Evolutionary conservation across 2,888 invertebrate species (phyloP).

Genomic region (Drepana falcataria): DNA sequence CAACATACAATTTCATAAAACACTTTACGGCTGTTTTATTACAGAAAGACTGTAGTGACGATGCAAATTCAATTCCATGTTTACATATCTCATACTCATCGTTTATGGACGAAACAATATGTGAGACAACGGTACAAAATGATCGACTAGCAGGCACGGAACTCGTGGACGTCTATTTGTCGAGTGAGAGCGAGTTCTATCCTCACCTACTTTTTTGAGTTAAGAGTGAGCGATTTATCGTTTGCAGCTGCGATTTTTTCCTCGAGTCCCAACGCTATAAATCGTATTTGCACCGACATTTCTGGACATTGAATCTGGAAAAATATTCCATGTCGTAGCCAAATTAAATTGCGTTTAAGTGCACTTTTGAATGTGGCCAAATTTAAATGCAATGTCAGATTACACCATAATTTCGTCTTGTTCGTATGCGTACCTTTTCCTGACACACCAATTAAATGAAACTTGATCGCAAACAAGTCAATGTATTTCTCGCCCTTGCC

Average conservation of each 20-base stretch:
- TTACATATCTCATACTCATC: constrained; percentile 31
- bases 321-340: constrained; percentile 19
- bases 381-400: constrained; percentile 25
- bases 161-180: constrained; percentile 41
- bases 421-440: background rate
- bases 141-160: constrained; percentile 37
- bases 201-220: constrained; percentile 34
- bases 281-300: constrained; percentile 35
- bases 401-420: constrained; percentile 27
- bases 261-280: constrained; percentile 35
- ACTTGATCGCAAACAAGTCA: constrained; percentile 55
- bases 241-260: constrained; percentile 44
- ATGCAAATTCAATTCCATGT: constrained; percentile 32
- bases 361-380: constrained; percentile 6
- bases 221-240: constrained; percentile 54
- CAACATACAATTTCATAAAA: constrained; percentile 25
- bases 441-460: constrained; percentile 3
- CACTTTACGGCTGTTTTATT: constrained; percentile 6
- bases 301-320: constrained; percentile 25
- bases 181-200: constrained; percentile 39
- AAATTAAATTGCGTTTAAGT: constrained; percentile 12
- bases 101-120: constrained; percentile 41
- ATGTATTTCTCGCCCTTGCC: constrained; percentile 54
- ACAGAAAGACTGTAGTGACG: constrained; percentile 21
- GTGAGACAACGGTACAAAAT: constrained; percentile 42